These are phyloP conservation scores for Pilophorus perplexus DNA, from an alignment of 2,888 invertebrate species.

Conservation along the genomic window DNA sequence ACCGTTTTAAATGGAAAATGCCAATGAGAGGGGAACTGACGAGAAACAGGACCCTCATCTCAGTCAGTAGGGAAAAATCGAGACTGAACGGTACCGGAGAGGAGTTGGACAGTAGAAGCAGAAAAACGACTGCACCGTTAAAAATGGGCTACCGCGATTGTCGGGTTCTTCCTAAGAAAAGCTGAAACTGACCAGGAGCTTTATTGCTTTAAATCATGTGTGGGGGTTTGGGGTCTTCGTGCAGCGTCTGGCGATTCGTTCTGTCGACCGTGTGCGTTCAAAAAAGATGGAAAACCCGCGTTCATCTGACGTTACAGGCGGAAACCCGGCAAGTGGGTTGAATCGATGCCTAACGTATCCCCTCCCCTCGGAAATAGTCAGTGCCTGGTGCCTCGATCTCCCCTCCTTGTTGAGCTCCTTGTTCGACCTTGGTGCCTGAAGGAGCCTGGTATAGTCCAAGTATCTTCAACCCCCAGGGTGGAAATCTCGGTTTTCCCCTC, in stretches of 20 bases:
- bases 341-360: too few species aligned
- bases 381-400: constrained; percentile 18
- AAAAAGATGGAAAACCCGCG: too few species aligned
- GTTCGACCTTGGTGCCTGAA: constrained; percentile 33
- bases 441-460: constrained; percentile 9
- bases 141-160: neutral
- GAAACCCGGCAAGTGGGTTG: constrained; percentile 34
- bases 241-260: too few species aligned
- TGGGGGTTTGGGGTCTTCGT: too few species aligned
- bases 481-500: constrained; percentile 13
- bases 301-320: neutral
- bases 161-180: neutral
- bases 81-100: too few species aligned
- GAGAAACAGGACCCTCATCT: neutral
- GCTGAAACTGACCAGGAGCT: too few species aligned
- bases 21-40: neutral
- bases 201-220: too few species aligned
- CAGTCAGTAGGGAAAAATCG: neutral
- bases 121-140: neutral
- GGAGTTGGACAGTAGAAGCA: neutral
- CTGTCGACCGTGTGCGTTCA: too few species aligned
- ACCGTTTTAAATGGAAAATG: too few species aligned
- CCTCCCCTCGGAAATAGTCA: too few species aligned
- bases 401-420: too few species aligned
- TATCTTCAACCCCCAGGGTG: neutral